These are phyloP conservation scores for Falcaria lacertinaria DNA, from an alignment of 2,888 invertebrate species.

Conservation along the genomic window DNA sequence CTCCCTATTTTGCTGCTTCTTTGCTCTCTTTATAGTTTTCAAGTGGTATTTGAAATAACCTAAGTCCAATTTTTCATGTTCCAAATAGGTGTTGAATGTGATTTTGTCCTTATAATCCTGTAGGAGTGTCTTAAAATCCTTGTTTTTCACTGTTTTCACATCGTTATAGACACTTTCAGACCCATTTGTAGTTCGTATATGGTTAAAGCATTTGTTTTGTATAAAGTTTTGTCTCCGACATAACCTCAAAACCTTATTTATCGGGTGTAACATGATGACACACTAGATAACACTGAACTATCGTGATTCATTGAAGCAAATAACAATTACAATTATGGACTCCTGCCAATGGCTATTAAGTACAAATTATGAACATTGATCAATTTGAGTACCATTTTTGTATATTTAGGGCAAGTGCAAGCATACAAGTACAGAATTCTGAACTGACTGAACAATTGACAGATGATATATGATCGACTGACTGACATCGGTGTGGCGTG, in stretches of 20 bases:
- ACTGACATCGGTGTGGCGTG: no score
- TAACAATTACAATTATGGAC: neutral
- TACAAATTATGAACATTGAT: no score
- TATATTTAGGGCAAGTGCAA: no score
- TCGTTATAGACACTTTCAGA: constrained; percentile 16
- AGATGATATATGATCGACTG: no score
- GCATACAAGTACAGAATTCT: no score
- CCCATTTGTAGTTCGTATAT: constrained; percentile 27
- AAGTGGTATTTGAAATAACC: constrained; percentile 55
- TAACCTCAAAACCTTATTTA: constrained; percentile 26
- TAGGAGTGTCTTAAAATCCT: constrained; percentile 43
- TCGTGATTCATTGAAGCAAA: neutral
- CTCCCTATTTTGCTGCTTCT: constrained; percentile 26
- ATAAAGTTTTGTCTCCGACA: constrained; percentile 6
- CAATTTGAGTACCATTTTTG: no score
- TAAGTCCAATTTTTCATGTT: constrained; percentile 56
- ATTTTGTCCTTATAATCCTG: constrained; percentile 60
- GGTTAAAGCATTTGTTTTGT: constrained; percentile 37
- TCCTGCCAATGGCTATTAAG: no score
- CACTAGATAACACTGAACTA: constrained; percentile 1
- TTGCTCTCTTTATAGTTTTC: constrained; percentile 48
- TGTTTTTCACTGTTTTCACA: constrained; percentile 20
- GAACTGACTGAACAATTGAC: no score
- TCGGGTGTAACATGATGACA: constrained; percentile 43
- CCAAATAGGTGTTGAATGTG: constrained; percentile 61